Evolutionary conservation across 2,113 vertebrate species (phyloP).

Genomic region (Puma concolor): DNA sequence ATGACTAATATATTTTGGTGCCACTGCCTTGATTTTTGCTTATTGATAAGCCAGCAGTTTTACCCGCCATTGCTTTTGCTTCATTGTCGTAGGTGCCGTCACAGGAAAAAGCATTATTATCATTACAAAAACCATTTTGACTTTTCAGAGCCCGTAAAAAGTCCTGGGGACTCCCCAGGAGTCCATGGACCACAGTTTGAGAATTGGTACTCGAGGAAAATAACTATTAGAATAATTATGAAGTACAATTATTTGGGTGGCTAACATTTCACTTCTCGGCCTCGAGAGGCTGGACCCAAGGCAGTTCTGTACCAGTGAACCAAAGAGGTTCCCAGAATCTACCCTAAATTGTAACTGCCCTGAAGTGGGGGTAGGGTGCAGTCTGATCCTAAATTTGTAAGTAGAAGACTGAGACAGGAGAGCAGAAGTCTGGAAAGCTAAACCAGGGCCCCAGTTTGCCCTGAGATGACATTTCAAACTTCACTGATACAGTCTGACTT

Average conservation of each 20-base stretch:
- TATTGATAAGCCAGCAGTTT: not conserved
- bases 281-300: not conserved
- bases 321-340: not conserved
- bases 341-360: not conserved
- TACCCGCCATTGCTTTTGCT: not conserved
- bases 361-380: not conserved
- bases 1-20: not conserved
- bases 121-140: not conserved
- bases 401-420: not conserved
- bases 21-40: not conserved
- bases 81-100: not conserved
- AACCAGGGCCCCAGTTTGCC: not conserved
- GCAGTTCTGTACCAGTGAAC: not conserved
- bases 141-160: not conserved
- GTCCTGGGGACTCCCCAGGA: not conserved
- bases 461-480: not conserved
- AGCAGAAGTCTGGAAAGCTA: not conserved
- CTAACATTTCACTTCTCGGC: not conserved
- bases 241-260: slow-evolving; percentile 4
- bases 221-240: not conserved
- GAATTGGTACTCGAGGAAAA: not conserved
- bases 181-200: not conserved
- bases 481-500: not conserved
- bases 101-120: not conserved
- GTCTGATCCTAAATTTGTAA: not conserved